These are phyloP conservation scores for Chironomus tentans DNA, from an alignment of 2,888 invertebrate species.

Conservation along the genomic window DNA sequence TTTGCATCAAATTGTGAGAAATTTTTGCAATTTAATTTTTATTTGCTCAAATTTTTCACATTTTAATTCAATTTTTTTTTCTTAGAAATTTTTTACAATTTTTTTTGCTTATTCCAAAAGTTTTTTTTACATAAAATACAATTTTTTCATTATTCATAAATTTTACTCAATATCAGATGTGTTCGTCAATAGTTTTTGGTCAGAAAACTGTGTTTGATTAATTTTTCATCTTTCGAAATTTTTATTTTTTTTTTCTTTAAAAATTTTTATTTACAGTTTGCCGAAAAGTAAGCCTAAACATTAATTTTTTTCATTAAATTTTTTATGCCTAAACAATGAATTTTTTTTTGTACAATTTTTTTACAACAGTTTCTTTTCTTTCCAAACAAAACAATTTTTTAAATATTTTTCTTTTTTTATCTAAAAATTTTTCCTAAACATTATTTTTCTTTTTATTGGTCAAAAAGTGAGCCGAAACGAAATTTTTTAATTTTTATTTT, in stretches of 20 bases:
- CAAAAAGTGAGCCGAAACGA: conserved; percentile 6
- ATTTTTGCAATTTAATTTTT: no score
- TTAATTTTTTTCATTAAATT: not conserved
- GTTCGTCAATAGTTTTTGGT: conserved; percentile 2
- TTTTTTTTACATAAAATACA: not conserved
- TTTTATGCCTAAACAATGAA: conserved; percentile 15
- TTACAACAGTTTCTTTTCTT: not conserved
- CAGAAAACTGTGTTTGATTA: not conserved
- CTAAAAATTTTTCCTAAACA: conserved; percentile 1
- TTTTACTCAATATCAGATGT: conserved; percentile 2
- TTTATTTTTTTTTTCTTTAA: not conserved
- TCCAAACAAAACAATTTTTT: conserved; percentile 5
- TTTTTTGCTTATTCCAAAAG: not conserved
- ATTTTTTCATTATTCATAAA: not conserved
- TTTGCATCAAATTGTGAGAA: not conserved
- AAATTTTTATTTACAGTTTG: not conserved
- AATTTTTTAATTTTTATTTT: not conserved
- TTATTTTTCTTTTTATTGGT: not conserved
- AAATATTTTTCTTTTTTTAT: not conserved
- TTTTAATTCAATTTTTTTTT: not conserved
- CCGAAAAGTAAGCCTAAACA: conserved; percentile 11
- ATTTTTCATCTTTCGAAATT: not conserved
- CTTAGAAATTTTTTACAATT: not conserved
- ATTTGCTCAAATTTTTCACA: not conserved
- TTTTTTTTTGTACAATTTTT: conserved; percentile 11